Percentiles rank a stretch among this genome's conserved stretches.
phyloP scores from a whole-genome alignment of 2,797 vertebrate genomes.

The Rousettus madagascariensis region DNA sequence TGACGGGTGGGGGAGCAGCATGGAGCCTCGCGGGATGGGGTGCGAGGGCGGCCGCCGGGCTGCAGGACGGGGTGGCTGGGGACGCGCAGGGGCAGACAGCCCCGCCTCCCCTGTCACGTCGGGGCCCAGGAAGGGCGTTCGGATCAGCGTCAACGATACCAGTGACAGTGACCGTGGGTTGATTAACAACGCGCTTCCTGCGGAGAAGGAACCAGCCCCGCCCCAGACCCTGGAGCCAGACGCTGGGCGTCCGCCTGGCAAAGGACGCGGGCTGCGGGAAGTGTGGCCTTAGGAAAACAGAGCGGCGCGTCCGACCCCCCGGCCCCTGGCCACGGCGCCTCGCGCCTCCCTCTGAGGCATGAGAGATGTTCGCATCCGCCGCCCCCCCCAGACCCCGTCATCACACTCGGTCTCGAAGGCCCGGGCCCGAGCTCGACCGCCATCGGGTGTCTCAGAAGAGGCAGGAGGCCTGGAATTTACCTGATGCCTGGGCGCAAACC shows the following conservation, averaged over 20 bases:
- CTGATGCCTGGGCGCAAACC: slow-evolving; percentile 77
- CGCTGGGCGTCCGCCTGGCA: background rate
- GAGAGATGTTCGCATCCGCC: background rate
- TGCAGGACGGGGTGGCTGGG: rapidly evolving
- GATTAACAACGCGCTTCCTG: too few relatives aligned
- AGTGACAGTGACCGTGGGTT: rapidly evolving
- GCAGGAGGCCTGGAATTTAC: slow-evolving; percentile 78
- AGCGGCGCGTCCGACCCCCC: rapidly evolving
- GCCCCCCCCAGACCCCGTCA: background rate
- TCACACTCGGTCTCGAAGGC: slow-evolving; percentile 30
- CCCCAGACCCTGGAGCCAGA: rapidly evolving
- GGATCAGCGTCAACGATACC: rapidly evolving
- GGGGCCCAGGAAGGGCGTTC: background rate
- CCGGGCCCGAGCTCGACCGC: slow-evolving; percentile 20
- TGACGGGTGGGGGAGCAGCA: too few relatives aligned
- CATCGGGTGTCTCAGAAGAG: slow-evolving; percentile 65
- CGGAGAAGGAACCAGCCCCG: rapidly evolving
- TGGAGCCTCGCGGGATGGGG: too few relatives aligned
- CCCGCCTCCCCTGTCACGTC: rapidly evolving
- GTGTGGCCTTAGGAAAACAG: background rate
- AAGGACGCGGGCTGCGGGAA: background rate
- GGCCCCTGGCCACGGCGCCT: rapidly evolving
- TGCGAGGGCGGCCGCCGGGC: rapidly evolving
- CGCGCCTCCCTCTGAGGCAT: too few relatives aligned
- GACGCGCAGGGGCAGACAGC: background rate